Evolutionary conservation across 2,888 invertebrate genomes (phyloP).

Genomic region (Carcina quercana): DNA sequence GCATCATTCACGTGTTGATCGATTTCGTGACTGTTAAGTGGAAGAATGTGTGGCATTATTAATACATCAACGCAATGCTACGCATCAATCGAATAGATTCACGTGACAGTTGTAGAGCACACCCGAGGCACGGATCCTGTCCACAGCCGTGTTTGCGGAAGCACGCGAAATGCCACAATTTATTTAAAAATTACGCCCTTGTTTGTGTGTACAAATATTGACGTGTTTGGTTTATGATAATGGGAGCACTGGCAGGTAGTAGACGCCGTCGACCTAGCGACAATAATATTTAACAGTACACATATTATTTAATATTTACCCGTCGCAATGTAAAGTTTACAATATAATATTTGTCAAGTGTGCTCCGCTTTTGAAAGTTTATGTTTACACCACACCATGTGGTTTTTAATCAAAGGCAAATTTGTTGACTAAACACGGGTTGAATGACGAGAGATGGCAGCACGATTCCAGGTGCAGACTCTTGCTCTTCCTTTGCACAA

Average conservation of each 20-base stretch:
- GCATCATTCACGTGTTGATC: too few relatives aligned
- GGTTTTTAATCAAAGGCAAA: slow-evolving; percentile 68
- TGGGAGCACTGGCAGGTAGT: slow-evolving; percentile 71
- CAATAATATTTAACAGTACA: slow-evolving; percentile 64
- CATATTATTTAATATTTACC: slow-evolving; percentile 72
- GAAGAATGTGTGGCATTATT: too few relatives aligned
- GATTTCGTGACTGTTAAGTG: too few relatives aligned
- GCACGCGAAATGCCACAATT: slow-evolving; percentile 74
- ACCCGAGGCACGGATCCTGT: too few relatives aligned
- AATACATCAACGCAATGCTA: too few relatives aligned
- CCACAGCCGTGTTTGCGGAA: slow-evolving; percentile 69
- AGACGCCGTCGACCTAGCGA: slow-evolving; percentile 47
- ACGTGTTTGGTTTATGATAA: slow-evolving; percentile 75
- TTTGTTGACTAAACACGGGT: slow-evolving; percentile 51
- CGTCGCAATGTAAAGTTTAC: slow-evolving; percentile 66
- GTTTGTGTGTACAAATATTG: slow-evolving; percentile 73
- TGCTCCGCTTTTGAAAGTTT: slow-evolving; percentile 67
- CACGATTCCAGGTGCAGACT: too few relatives aligned
- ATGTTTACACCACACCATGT: slow-evolving; percentile 58
- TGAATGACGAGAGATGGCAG: slow-evolving; percentile 26
- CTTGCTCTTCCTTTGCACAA: too few relatives aligned
- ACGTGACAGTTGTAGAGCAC: too few relatives aligned
- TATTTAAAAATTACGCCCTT: slow-evolving; percentile 76
- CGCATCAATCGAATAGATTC: slow-evolving; percentile 62
- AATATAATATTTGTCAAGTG: slow-evolving; percentile 71